phyloP scores from a whole-genome alignment of 2,113 vertebrate species.

The Aphyosemion australe region DNA sequence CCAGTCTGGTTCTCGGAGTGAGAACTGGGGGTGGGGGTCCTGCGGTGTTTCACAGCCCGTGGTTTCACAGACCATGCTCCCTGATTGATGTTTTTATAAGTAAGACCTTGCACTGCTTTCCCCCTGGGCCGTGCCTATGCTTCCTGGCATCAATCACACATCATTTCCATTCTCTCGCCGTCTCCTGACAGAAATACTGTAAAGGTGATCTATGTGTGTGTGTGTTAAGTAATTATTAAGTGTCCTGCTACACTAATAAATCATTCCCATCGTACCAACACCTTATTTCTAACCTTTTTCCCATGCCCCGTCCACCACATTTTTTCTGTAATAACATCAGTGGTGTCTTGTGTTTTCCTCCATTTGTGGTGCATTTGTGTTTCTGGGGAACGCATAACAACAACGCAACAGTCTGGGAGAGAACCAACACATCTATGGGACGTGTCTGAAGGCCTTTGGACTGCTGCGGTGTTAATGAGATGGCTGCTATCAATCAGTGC shows the following conservation, averaged over 20 bases:
- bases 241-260: constrained; percentile 77
- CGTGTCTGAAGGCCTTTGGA: constrained; percentile 51
- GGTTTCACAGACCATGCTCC: constrained; percentile 61
- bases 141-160: constrained; percentile 82
- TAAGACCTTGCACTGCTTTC: constrained; percentile 79
- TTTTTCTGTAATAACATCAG: constrained; percentile 43
- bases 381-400: constrained; percentile 46
- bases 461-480: constrained; percentile 67
- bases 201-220: constrained; percentile 80
- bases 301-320: constrained; percentile 22
- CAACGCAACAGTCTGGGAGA: constrained; percentile 28
- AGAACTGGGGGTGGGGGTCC: constrained; percentile 45
- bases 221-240: constrained; percentile 84
- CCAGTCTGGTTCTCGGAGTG: constrained; percentile 42
- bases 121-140: constrained; percentile 65
- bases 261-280: constrained; percentile 66
- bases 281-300: constrained; percentile 35
- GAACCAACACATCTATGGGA: constrained; percentile 2
- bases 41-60: constrained; percentile 56
- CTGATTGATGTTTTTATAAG: constrained; percentile 85
- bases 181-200: constrained; percentile 82
- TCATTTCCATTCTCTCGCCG: constrained; percentile 79
- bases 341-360: constrained; percentile 15
- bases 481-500: constrained; percentile 67
- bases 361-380: constrained; percentile 19